Evolutionary conservation across 1,140 invertebrate species (phyloP).

Genomic region (Drosophila equinoxialis): DNA sequence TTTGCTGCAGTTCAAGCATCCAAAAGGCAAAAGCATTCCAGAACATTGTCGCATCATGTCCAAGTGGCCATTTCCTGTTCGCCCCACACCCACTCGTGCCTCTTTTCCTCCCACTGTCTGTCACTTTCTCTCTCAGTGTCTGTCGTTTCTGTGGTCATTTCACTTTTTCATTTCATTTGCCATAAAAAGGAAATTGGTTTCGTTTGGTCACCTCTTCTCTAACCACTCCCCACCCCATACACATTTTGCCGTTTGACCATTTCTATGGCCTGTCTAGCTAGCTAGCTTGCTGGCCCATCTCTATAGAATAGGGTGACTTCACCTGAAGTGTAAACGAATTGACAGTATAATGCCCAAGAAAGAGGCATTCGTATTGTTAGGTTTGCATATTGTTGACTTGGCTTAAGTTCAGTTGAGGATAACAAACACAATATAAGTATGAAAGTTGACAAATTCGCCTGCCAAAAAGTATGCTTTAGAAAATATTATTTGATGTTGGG

Average conservation of each 20-base stretch:
- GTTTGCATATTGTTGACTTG: conserved; percentile 6
- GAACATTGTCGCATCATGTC: conserved; percentile 63
- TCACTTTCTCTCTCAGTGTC: conserved; percentile 6
- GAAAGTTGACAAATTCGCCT: neutral
- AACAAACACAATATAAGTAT: neutral
- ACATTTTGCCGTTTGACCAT: neutral
- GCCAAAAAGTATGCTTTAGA: neutral
- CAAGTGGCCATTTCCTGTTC: conserved; percentile 56
- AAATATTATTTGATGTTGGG: neutral
- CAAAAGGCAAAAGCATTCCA: conserved; percentile 32
- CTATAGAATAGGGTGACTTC: conserved; percentile 10
- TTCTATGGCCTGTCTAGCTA: conserved; percentile 17
- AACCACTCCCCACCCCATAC: neutral
- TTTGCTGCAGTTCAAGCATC: conserved; percentile 31
- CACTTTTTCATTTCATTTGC: conserved; percentile 81
- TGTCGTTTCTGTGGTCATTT: conserved; percentile 65
- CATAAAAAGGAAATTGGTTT: conserved; percentile 81
- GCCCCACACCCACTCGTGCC: conserved; percentile 16
- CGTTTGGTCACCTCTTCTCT: conserved; percentile 57
- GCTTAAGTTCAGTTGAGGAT: neutral
- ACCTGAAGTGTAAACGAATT: conserved; percentile 19
- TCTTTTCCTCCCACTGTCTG: conserved; percentile 7
- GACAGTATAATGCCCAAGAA: conserved; percentile 15
- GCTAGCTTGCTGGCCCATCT: conserved; percentile 4
- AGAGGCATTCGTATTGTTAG: conserved; percentile 18